Conservation (phyloP, 64 coral and sea anemone species). For the Pocillopora verrucosa region DNA sequence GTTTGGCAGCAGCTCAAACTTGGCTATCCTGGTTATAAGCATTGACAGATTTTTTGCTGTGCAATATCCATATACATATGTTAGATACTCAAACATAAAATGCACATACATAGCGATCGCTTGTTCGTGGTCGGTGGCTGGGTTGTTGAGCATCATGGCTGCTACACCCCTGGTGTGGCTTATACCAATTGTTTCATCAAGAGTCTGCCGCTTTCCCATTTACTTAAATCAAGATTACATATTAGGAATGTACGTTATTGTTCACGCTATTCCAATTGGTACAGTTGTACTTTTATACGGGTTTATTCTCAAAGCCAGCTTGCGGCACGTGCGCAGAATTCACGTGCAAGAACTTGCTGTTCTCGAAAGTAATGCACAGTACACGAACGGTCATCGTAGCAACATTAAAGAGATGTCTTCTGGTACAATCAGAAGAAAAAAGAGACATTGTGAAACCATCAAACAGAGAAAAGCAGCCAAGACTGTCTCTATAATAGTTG, state of each 20-base stretch:
- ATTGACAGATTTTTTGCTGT: slow-evolving; percentile 73
- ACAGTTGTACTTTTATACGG: slow-evolving; percentile 63
- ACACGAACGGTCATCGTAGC: not conserved
- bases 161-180: slow-evolving; percentile 30
- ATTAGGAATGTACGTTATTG: slow-evolving; percentile 46
- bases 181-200: not conserved
- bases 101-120: slow-evolving; percentile 3
- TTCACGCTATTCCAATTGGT: slow-evolving; percentile 71
- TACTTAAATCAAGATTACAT: slow-evolving; percentile 66
- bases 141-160: slow-evolving; percentile 24
- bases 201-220: slow-evolving; percentile 59
- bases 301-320: slow-evolving; percentile 64
- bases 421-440: slow-evolving; percentile 2
- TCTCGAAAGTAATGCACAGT: not conserved
- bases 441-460: not conserved
- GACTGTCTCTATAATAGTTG: slow-evolving; percentile 74
- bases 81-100: slow-evolving; percentile 14
- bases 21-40: slow-evolving; percentile 77
- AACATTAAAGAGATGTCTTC: not conserved
- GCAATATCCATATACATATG: slow-evolving; percentile 62
- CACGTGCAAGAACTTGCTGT: slow-evolving; percentile 56
- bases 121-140: slow-evolving; percentile 22
- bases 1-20: slow-evolving; percentile 78
- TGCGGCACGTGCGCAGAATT: slow-evolving; percentile 48
- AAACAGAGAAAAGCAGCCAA: slow-evolving; percentile 75